phyloP scores from a whole-genome alignment of 2,888 invertebrate genomes.

The Octonoba sinensis region DNA sequence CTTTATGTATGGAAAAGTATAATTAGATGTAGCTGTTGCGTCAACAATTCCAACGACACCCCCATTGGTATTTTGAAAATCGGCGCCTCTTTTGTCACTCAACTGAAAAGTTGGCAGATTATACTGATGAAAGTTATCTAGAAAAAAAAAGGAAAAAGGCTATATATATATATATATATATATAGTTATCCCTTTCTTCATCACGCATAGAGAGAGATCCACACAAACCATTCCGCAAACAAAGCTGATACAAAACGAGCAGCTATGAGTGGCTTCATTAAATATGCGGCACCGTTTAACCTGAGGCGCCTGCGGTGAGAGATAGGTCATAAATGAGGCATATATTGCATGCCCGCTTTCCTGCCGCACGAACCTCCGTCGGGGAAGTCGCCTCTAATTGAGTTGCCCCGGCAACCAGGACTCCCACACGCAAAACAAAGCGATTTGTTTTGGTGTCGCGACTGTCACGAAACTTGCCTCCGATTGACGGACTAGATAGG shows the following conservation, averaged over 20 bases:
- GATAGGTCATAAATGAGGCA: conserved; percentile 52
- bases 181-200: no score
- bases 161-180: no score
- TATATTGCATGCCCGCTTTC: conserved; percentile 42
- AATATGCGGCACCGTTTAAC: conserved; percentile 2
- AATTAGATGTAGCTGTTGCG: no score
- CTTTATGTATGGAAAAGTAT: no score
- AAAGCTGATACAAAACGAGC: no score
- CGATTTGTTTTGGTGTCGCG: conserved; percentile 45
- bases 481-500: conserved; percentile 54
- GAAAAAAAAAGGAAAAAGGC: no score
- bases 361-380: conserved; percentile 22
- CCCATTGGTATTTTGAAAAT: not conserved
- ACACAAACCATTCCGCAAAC: no score
- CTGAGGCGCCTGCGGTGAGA: conserved; percentile 40
- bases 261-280: no score
- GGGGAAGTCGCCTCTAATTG: conserved; percentile 31
- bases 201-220: no score
- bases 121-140: no score
- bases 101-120: no score
- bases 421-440: conserved; percentile 46
- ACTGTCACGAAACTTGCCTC: conserved; percentile 46
- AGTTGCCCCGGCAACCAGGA: conserved; percentile 39
- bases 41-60: not conserved
- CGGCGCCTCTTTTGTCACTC: not conserved